Base-by-base conservation (phyloP, 2,797 vertebrate genomes). In the Protonibea diacanthus region DNA sequence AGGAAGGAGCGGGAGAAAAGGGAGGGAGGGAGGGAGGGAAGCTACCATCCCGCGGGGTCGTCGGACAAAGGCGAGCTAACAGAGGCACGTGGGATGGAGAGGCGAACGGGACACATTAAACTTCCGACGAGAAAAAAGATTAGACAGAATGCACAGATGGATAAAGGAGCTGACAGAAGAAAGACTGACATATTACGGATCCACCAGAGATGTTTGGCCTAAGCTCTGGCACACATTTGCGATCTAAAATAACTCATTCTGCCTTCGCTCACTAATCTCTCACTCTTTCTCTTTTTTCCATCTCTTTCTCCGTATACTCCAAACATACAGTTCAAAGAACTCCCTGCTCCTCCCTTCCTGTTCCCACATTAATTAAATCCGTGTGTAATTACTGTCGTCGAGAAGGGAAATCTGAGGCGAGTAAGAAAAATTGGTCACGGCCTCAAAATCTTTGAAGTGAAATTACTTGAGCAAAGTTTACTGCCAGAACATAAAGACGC, bases 281-380 rank as follows among this genome's bases (percentile, higher is more conserved):
- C 42, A 3, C 67, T 73, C 65, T 40, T 45, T 17, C 13, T 60
- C 14, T 18, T 18, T 17, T 44, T 14, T 47, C 45, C 60, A 47
- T 66, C 62, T 80, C 65, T 71, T 63, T 48, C 71, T 45, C 53
- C 12, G 2, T 83, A 56, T 61, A 52, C 80, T 85, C 80, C 57
- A 77, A 85, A 83, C 74, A 68, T 59, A 58, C 70, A 87, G 88
- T 91, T 92, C 86, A 92, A 92, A 92, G 84, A 76, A 80, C 83
- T 71, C 59, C 64, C 57, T 48, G 52, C 78, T 80, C 83, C 89
- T 83, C 86, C 82, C 82, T 75, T 71, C 64, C 78, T 61, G 51
- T 89, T 90, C 84, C 86, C 88, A 84, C 89, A 87, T 92, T 93
- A 91, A 93, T 94, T 93, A 93, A 90, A 91, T 84, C 83, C n/a